Conservation (phyloP, 2,113 vertebrate species). For the Tachuris rubrigastra region DNA sequence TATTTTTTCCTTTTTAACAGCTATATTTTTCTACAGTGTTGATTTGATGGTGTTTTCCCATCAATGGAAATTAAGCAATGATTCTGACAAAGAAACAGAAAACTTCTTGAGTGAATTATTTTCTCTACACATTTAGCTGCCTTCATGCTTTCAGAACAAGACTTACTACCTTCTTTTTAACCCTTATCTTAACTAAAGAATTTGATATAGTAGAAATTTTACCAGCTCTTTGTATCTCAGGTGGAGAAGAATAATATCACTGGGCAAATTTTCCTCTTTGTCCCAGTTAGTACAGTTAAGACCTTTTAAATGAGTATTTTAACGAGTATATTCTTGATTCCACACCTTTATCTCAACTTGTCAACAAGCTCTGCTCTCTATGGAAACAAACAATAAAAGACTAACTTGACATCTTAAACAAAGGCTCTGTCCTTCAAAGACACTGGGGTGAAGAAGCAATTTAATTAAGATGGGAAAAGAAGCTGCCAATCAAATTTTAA, state of each 20-base stretch:
- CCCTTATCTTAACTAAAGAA: background rate
- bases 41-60: background rate
- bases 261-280: background rate
- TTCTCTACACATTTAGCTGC: background rate
- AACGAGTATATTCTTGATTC: constrained; percentile 31
- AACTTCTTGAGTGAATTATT: background rate
- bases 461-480: constrained; percentile 71
- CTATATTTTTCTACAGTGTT: background rate
- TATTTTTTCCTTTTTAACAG: background rate
- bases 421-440: constrained; percentile 63
- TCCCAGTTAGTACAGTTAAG: background rate
- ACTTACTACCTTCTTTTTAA: background rate
- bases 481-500: constrained; percentile 69
- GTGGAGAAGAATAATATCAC: background rate
- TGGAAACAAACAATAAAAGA: constrained; percentile 57
- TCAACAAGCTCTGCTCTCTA: constrained; percentile 16
- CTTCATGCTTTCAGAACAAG: background rate
- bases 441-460: constrained; percentile 47
- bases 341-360: constrained; percentile 23
- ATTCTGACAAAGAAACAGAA: background rate
- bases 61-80: background rate
- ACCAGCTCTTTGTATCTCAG: background rate
- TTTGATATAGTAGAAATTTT: background rate
- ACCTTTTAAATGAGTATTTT: constrained; percentile 38
- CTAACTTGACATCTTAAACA: constrained; percentile 63